Base-by-base conservation (phyloP, 2,797 vertebrate genomes). In the Diplodus puntazzo region DNA sequence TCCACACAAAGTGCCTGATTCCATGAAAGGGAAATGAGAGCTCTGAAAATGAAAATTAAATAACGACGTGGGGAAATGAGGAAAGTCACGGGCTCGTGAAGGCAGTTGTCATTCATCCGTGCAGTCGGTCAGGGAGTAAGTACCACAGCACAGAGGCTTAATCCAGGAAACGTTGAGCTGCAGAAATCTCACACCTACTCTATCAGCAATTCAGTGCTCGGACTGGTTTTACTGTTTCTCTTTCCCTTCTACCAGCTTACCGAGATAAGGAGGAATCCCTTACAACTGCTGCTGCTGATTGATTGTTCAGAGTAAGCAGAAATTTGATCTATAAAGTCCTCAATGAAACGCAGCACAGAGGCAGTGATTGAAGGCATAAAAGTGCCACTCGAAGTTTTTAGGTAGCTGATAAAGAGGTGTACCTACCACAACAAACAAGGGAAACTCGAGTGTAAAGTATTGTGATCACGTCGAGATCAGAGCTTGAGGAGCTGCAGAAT, bases 261-360 rank as follows among this genome's bases (percentile, higher is more conserved):
- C 16, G 62, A 66, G 81, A 86, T 80, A 79, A 80, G 54, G 70
- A 52, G 58, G 74, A 78, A 80, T 77, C 69, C 64, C 60, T 81
- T 18, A 17, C 55, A 65, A 55, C 67, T 70, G 14, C 25, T 55
- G 30, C 76, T 55, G 30, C 76, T 72, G 67, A 75, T 71, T 46
- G 57, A 79, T 75, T 84, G 52, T 77, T 50, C 50, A 72, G 45
- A 73, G 61, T 80, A 57, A 82, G 79, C 68, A 79, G 49, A 81
- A 80, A 86, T 77, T 13, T 69, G 39, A 86, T 81, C 67, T 20
- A 43, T 72, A 30, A 71, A 77, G 52, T 79, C 72, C 42, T 52
- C 23, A 77, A 11, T 83, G 53, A 74, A 73, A 63, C 20, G 30
- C 64, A 52, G 13, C 17, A 54, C 16, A 17, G 54, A 20, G 14